Evolutionary conservation across 1,140 invertebrate genomes (phyloP), one percentile per base, ranked within the genome.

Genomic region (Melanaphis sacchari): DNA sequence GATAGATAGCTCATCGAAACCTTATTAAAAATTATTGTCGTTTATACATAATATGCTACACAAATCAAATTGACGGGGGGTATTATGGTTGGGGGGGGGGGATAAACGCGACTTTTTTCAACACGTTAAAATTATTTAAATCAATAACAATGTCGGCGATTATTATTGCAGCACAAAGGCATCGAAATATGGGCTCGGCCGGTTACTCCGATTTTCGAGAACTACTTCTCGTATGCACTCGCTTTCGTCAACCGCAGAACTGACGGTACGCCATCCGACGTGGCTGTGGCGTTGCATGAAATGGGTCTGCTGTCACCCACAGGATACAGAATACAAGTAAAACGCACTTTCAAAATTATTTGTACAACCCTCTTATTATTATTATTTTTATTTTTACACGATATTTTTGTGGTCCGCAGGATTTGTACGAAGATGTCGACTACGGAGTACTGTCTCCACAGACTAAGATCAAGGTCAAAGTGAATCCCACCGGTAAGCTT

Each of bases 141-240:
- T 38, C 36, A 38, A 84, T 40, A 18, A 88, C 41, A 46, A 46
- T 46, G 3, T 43, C 26, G 84, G 26, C n/a, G 8, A 85, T 31
- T 4, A n/a, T 40, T 36, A 38, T 93, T 93, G 6, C 95, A 98
- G 97, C 97, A 98, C 94, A 97, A 97, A 94, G 98, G 97, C 93
- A 98, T 98, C 94, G 98, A 99, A 96, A 98, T 98, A 94, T 99
- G 98, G 98, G 98, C 97, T 2, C 96, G 98, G 85, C 98, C 98
- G 2, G 97, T 98, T 85, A 96, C 97, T 43, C 98, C 98, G 0
- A 96, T 98, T 36, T 97, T 97, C 93, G 96, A 97, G 94, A 97
- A 96, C 94, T 97, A 97, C 95, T 98, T 98, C 95, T 98, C 98
- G 7, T 98, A 98, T 94, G 98, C 97, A 15, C 96, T 99, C 90